Evolutionary conservation across 2,797 vertebrate species (phyloP).

Genomic region (Diplodus sargus): DNA sequence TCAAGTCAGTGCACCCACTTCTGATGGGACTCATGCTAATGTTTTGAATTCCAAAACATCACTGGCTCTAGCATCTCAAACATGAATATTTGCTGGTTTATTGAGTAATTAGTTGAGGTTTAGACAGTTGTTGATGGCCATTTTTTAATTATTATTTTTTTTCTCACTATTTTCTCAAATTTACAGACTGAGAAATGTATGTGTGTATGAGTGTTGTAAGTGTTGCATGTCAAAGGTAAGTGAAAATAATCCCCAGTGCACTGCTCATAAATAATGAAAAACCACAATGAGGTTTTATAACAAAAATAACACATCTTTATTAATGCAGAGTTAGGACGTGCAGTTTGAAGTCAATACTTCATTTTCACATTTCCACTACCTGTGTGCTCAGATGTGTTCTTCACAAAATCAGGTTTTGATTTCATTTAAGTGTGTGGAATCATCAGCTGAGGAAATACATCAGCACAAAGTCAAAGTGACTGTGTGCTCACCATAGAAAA

Average conservation of each 20-base stretch:
- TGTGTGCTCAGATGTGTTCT: conserved; percentile 6
- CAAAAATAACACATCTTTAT: conserved; percentile 76
- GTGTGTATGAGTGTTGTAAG: not conserved
- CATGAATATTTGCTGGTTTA: not conserved
- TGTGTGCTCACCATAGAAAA: conserved; percentile 21
- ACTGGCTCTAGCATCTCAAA: not conserved
- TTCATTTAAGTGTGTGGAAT: conserved; percentile 19
- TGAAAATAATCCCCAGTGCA: not conserved
- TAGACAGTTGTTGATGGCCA: not conserved
- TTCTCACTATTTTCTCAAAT: not conserved
- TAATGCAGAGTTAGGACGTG: conserved; percentile 31
- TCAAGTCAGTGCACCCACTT: too few species aligned
- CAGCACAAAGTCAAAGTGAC: conserved; percentile 6
- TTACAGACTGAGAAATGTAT: not conserved
- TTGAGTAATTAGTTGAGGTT: not conserved
- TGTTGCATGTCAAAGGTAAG: not conserved
- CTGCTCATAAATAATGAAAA: not conserved
- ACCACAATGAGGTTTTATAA: conserved; percentile 38
- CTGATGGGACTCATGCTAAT: too few species aligned
- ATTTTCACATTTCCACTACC: conserved; percentile 21
- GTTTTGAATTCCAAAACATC: not conserved
- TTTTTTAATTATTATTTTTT: not conserved
- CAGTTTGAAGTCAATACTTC: conserved; percentile 16
- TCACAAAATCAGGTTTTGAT: conserved; percentile 17
- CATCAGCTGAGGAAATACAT: not conserved